Conservation (phyloP, 1,140 invertebrate species). For the Meloidogyne floridensis region DNA sequence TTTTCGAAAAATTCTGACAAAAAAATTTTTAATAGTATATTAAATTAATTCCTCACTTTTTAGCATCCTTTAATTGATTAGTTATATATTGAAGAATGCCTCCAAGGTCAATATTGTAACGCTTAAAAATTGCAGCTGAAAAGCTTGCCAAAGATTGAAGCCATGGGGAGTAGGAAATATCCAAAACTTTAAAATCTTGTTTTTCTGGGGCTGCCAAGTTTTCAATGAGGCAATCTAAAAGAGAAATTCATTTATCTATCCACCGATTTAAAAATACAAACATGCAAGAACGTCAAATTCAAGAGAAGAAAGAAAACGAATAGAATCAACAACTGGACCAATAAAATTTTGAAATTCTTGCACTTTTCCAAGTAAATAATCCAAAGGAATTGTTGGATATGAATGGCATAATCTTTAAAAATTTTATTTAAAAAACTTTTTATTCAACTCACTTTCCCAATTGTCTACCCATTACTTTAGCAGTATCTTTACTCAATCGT, state of each 20-base stretch:
- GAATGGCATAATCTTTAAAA: constrained; percentile 78
- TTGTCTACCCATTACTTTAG: constrained; percentile 89
- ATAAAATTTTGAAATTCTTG: constrained; percentile 96
- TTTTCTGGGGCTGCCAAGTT: constrained; percentile 76
- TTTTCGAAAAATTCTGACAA: neutral
- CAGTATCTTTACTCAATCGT: constrained; percentile 94
- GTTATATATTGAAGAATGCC: constrained; percentile 93
- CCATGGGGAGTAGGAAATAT: constrained; percentile 91
- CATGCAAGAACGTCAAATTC: constrained; percentile 93
- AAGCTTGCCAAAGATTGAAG: constrained; percentile 89
- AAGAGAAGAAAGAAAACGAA: constrained; percentile 91
- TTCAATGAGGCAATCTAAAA: constrained; percentile 83
- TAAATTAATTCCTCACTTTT: constrained; percentile 74
- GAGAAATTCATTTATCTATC: neutral
- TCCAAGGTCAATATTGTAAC: constrained; percentile 92
- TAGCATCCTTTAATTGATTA: constrained; percentile 92
- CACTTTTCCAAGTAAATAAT: constrained; percentile 89
- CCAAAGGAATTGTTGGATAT: constrained; percentile 89
- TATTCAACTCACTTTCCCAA: constrained; percentile 77
- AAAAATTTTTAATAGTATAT: constrained; percentile 6
- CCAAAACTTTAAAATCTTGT: constrained; percentile 81
- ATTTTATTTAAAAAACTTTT: neutral
- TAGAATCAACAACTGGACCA: constrained; percentile 90
- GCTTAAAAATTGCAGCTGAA: constrained; percentile 91
- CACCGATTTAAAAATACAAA: constrained; percentile 64